A percentile compares a stretch with the other conserved stretches of the same genome.
phyloP scores from a whole-genome alignment of 2,888 invertebrate genomes.

The Dusona sp. region DNA sequence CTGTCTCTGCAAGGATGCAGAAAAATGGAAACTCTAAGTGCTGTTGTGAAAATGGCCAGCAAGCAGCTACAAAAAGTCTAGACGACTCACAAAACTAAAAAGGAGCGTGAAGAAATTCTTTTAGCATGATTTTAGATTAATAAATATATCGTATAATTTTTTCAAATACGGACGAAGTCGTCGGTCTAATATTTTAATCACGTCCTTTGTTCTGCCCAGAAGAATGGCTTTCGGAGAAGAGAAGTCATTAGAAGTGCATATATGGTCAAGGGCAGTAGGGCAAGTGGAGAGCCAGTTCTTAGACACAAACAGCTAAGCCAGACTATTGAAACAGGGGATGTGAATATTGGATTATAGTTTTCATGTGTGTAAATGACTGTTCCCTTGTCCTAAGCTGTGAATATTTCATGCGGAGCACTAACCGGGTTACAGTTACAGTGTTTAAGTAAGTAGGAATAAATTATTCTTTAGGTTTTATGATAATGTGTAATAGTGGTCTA shows the following conservation, averaged over 20 bases:
- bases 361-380: conserved; percentile 3
- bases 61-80: neutral
- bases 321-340: neutral
- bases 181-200: neutral
- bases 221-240: neutral
- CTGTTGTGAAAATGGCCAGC: neutral
- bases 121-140: neutral
- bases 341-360: conserved; percentile 3
- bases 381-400: neutral
- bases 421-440: neutral
- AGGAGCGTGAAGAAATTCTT: neutral
- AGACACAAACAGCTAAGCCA: neutral
- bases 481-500: neutral
- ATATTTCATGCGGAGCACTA: neutral
- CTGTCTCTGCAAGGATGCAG: neutral
- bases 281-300: neutral
- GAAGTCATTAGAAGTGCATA: neutral
- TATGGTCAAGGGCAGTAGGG: conserved; percentile 3
- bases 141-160: neutral
- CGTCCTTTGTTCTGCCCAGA: neutral
- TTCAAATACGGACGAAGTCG: neutral
- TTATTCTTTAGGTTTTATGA: neutral
- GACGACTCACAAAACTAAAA: neutral
- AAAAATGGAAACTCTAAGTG: neutral
- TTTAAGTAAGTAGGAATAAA: neutral